These are phyloP conservation scores for Ataeniobius toweri DNA, from an alignment of 2,797 vertebrate genomes.

Conservation along the genomic window DNA sequence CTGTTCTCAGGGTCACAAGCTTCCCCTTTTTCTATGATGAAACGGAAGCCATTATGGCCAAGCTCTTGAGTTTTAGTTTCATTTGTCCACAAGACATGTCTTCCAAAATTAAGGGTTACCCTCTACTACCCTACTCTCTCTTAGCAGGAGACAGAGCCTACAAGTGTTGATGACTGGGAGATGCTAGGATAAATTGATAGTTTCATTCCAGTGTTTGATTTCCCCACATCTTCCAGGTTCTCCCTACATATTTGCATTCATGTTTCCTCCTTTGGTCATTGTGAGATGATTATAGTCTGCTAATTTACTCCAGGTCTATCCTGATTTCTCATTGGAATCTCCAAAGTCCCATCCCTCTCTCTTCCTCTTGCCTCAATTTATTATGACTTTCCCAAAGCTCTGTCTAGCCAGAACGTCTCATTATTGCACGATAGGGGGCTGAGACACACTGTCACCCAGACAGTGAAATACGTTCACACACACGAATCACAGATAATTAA, in stretches of 20 bases:
- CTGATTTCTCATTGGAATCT: slow-evolving; percentile 24
- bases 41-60: no score
- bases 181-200: slow-evolving; percentile 34
- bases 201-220: slow-evolving; percentile 11
- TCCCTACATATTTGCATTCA: slow-evolving; percentile 24
- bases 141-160: slow-evolving; percentile 15
- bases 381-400: slow-evolving; percentile 67
- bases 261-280: slow-evolving; percentile 26
- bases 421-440: slow-evolving; percentile 65
- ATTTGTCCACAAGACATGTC: no score
- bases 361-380: slow-evolving; percentile 59
- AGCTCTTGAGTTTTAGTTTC: no score
- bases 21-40: no score
- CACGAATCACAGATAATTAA: slow-evolving; percentile 50
- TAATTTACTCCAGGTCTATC: slow-evolving; percentile 55
- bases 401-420: slow-evolving; percentile 68
- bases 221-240: slow-evolving; percentile 7
- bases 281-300: slow-evolving; percentile 24
- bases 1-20: no score
- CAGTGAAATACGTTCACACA: slow-evolving; percentile 8
- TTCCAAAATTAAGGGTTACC: no score
- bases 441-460: slow-evolving; percentile 19
- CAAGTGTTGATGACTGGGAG: slow-evolving; percentile 30
- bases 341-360: slow-evolving; percentile 50
- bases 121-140: not conserved